Evolutionary conservation across 2,888 invertebrate genomes (phyloP), one percentile per base, ranked within the genome.

Genomic region (Spodoptera picta): DNA sequence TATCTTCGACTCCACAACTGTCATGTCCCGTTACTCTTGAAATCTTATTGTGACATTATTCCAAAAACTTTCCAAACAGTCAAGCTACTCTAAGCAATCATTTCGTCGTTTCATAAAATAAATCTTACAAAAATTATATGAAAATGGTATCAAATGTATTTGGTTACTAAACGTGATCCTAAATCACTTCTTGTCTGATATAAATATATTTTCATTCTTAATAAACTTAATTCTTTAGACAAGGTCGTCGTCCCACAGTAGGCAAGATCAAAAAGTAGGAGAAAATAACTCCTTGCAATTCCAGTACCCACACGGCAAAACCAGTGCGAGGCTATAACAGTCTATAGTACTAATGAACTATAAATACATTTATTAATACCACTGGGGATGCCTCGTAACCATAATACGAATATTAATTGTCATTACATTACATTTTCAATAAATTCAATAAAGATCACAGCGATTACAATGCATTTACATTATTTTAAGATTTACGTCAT

Each of bases 401-500:
- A 67, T 45, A 48, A 62, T 56, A 54, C 31, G 19, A 51, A 63
- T 43, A 44, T 50, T 23, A 41, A 50, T 49, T 59, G 61, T 51
- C 60, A 62, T 56, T 73, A 69, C 42, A 73, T 59, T 61, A 36
- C 36, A 36, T 36, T 36, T 36, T 36, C 36, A 36, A 36, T 36
- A 36, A 36, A 36, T 77, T 68, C 53, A 52, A 59, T 65, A 56
- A 58, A 67, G 56, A 77, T 77, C 80, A 77, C 77, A 77, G 77
- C 65, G 44, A 64, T 63, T 77, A 57, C 55, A 73, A 75, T 73
- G 49, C 60, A 56, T 72, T 60, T 45, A 52, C 60, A 58, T 60
- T 59, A 56, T 43, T 56, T 36, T 65, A 71, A 49, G n/a, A 31
- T 73, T 53, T 53, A 59, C 55, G 53, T 61, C 55, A 50, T 53